These are phyloP conservation scores for Rhagoletis zephyria DNA, from an alignment of 1,140 invertebrate species.

Conservation along the genomic window DNA sequence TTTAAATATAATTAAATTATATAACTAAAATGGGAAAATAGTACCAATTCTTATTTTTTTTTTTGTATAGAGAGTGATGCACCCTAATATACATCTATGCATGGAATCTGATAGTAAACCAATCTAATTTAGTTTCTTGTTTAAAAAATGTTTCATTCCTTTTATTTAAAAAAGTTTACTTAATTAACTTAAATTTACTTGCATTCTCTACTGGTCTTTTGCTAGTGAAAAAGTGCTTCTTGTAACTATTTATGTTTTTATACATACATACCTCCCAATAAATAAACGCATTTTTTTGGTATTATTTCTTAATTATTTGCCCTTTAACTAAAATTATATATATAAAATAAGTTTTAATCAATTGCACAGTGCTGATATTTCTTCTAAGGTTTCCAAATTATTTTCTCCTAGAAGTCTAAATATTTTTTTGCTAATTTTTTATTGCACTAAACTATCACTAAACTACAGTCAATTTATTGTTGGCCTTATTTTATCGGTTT, in stretches of 20 bases:
- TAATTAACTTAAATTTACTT: background rate
- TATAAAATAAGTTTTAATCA: background rate
- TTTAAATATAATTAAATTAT: too few species aligned
- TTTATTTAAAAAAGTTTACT: background rate
- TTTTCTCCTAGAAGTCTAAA: background rate
- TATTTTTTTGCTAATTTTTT: background rate
- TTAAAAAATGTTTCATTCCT: too few species aligned
- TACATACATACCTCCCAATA: too few species aligned
- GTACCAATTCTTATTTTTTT: too few species aligned
- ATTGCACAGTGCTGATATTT: conserved; percentile 36
- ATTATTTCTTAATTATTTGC: background rate
- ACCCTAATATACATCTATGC: too few species aligned
- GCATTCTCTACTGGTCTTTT: background rate
- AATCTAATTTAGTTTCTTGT: too few species aligned
- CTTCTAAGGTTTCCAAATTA: background rate
- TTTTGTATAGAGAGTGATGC: too few species aligned
- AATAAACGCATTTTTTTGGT: background rate
- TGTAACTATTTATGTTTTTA: background rate
- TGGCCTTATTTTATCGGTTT: background rate
- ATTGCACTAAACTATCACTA: conserved; percentile 47
- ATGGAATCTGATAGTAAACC: too few species aligned
- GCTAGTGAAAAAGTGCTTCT: background rate
- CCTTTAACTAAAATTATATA: background rate
- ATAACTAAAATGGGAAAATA: too few species aligned
- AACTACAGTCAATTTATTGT: background rate